Percentiles rank a stretch among this genome's conserved stretches.
Conservation (phyloP, 1,140 invertebrate species). For the Hylaeus volcanicus region DNA sequence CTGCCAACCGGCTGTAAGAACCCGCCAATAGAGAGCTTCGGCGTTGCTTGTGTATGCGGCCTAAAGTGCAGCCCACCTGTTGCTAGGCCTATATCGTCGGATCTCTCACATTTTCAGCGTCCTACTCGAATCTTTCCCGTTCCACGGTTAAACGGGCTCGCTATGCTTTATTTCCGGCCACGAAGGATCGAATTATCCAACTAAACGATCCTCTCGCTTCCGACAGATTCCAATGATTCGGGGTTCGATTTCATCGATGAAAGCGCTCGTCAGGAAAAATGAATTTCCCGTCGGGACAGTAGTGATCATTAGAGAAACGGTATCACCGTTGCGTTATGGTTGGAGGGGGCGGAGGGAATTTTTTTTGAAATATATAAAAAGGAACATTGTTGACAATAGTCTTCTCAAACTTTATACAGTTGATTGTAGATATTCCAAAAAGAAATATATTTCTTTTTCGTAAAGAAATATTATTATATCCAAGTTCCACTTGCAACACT, state of each 20-base stretch:
- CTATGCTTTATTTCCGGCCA: constrained; percentile 27
- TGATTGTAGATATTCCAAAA: no score
- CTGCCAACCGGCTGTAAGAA: constrained; percentile 14
- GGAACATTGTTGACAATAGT: no score
- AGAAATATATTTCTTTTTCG: no score
- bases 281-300: neutral
- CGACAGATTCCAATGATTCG: neutral
- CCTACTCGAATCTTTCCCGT: constrained; percentile 17
- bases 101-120: constrained; percentile 37
- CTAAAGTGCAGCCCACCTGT: constrained; percentile 67
- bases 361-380: no score
- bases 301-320: no score
- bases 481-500: no score
- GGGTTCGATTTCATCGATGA: neutral
- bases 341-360: no score
- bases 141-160: neutral
- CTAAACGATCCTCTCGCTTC: constrained; percentile 5
- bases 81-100: constrained; percentile 61
- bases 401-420: no score
- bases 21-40: neutral
- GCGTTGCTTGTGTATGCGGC: constrained; percentile 23
- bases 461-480: no score
- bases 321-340: no score
- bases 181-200: constrained; percentile 35
- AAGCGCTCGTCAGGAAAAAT: constrained; percentile 6